Evolutionary conservation across 2,113 vertebrate genomes (phyloP).

Genomic region (Diphyllodes magnificus): DNA sequence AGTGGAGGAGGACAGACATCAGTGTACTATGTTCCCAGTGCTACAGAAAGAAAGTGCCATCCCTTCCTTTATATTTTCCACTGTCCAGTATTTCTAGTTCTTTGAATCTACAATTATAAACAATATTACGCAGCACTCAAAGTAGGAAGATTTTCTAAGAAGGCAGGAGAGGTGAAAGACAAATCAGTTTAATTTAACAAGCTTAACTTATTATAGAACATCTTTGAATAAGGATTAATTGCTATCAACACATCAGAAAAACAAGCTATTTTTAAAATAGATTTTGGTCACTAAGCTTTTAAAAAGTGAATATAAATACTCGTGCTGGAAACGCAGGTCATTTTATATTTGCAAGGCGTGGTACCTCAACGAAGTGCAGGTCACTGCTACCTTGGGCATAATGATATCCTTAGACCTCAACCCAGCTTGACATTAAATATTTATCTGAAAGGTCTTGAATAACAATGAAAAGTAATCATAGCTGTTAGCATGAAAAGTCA

Average conservation of each 20-base stretch:
- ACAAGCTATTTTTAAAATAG: neutral
- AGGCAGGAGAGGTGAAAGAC: neutral
- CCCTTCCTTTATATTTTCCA: neutral
- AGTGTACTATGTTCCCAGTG: fast-evolving
- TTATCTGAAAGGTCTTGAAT: neutral
- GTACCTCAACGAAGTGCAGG: neutral
- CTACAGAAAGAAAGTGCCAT: neutral
- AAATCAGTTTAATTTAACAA: neutral
- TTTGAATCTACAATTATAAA: neutral
- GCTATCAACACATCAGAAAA: neutral
- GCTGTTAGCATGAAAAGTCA: neutral
- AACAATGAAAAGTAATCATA: neutral
- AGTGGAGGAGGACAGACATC: neutral
- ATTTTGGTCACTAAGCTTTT: neutral
- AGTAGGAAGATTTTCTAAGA: neutral
- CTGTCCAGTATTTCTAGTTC: neutral
- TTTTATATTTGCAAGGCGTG: neutral
- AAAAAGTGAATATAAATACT: neutral
- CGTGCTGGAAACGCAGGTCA: neutral
- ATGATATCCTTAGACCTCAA: neutral
- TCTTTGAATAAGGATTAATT: neutral
- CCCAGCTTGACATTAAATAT: neutral
- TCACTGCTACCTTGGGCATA: neutral
- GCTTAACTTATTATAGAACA: neutral
- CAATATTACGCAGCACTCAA: neutral